Percentiles rank a stretch among this genome's conserved stretches.
Conservation (phyloP, 2,113 vertebrate genomes). For the Thamnophis sirtalis region DNA sequence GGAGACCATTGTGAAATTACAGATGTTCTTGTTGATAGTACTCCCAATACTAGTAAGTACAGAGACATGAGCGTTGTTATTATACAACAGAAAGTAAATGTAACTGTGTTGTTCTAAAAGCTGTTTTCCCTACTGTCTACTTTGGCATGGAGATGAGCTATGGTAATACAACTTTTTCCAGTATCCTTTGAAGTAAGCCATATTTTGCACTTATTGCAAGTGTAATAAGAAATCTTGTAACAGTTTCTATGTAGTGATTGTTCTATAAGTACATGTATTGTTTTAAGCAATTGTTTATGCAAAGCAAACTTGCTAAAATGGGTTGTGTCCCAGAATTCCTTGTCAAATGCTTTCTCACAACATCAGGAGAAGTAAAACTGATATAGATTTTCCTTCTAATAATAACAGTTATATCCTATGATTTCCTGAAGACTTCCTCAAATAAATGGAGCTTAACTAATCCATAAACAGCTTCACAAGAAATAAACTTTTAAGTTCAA, state of each 20-base stretch:
- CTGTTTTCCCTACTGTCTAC: background rate
- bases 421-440: background rate
- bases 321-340: background rate
- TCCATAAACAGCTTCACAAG: background rate
- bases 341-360: background rate
- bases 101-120: background rate
- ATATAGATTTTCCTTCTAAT: background rate
- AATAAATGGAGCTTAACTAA: background rate
- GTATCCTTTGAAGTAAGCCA: background rate
- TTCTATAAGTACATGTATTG: background rate
- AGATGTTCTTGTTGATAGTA: background rate
- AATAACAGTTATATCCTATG: background rate
- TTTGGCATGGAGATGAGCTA: background rate
- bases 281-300: background rate
- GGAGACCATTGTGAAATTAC: slow-evolving; percentile 49
- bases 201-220: background rate
- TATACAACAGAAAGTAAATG: accelerated
- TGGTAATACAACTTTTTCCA: background rate
- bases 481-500: background rate
- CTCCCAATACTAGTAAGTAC: slow-evolving; percentile 50
- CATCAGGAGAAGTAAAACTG: background rate
- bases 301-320: background rate
- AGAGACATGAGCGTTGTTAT: background rate
- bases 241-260: background rate
- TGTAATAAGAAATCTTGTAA: background rate